phyloP scores from a whole-genome alignment of 2,797 vertebrate genomes.

The Poecilia wingei region DNA sequence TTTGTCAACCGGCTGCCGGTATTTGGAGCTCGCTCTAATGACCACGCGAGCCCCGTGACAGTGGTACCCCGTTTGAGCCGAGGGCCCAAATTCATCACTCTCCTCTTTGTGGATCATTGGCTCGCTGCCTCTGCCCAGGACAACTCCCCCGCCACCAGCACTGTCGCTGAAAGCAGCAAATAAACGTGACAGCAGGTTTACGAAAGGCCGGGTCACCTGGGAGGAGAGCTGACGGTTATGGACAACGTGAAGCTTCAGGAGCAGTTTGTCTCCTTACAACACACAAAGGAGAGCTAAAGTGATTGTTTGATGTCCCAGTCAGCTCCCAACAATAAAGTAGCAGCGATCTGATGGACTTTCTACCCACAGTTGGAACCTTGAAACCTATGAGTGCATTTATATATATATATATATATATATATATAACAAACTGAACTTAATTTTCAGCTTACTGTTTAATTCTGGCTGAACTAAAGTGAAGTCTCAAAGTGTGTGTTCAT shows the following conservation, averaged over 20 bases:
- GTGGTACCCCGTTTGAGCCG: conserved; percentile 59
- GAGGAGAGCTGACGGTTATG: conserved; percentile 62
- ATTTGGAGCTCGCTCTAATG: conserved; percentile 65
- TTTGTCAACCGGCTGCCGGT: conserved; percentile 62
- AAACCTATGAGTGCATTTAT: conserved; percentile 1
- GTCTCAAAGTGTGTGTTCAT: neutral
- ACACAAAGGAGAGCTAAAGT: conserved; percentile 30
- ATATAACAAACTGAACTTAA: neutral
- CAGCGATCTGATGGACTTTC: conserved; percentile 11
- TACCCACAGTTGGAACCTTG: neutral
- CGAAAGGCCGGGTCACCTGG: conserved; percentile 58
- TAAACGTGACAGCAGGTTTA: conserved; percentile 74
- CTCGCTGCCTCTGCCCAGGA: conserved; percentile 58
- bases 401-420: neutral
- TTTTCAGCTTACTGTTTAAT: neutral
- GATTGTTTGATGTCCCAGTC: conserved; percentile 34
- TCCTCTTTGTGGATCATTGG: conserved; percentile 71
- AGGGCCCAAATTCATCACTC: conserved; percentile 75
- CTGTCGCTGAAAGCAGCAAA: conserved; percentile 60
- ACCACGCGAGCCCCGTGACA: conserved; percentile 56
- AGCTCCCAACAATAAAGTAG: conserved; percentile 24
- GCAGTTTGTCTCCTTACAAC: conserved; percentile 66
- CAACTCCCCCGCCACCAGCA: conserved; percentile 50
- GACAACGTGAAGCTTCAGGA: conserved; percentile 52
- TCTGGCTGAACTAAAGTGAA: neutral